These are phyloP conservation scores for Drosophila teissieri DNA, from an alignment of 1,140 invertebrate genomes.

Conservation along the genomic window DNA sequence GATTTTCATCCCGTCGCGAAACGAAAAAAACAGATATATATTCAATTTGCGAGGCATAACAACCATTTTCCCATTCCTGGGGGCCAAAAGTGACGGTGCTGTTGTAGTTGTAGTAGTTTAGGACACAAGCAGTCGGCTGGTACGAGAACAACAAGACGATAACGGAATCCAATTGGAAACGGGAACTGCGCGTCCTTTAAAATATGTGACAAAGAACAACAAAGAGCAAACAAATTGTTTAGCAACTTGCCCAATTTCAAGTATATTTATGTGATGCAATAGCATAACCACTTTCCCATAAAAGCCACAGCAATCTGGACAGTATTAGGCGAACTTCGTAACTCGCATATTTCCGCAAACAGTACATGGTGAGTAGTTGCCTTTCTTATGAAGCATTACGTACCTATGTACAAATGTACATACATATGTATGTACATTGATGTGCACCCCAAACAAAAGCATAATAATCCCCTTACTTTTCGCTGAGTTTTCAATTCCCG, in stretches of 20 bases:
- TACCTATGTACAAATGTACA: no score
- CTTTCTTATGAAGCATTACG: not conserved
- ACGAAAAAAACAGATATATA: constrained; percentile 17
- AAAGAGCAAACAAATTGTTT: constrained; percentile 10
- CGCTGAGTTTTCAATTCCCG: not conserved
- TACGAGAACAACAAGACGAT: not conserved
- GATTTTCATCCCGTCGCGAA: constrained; percentile 8
- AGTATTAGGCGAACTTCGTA: constrained; percentile 12
- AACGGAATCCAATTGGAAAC: constrained; percentile 13
- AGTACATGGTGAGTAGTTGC: constrained; percentile 39
- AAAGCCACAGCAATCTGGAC: constrained; percentile 6
- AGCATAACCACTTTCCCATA: not conserved
- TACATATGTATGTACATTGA: not conserved
- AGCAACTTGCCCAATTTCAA: constrained; percentile 9
- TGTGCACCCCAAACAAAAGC: constrained; percentile 6
- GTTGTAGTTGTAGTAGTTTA: constrained; percentile 39
- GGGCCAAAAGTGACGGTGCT: constrained; percentile 20
- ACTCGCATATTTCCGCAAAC: constrained; percentile 13
- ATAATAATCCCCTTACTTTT: constrained; percentile 6
- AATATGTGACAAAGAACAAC: constrained; percentile 16
- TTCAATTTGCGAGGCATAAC: constrained; percentile 15
- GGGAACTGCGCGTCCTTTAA: constrained; percentile 23
- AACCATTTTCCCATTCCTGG: constrained; percentile 17
- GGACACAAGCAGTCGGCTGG: constrained; percentile 18
- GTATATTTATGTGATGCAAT: constrained; percentile 35